Percentiles rank a stretch among this genome's conserved stretches.
These are phyloP conservation scores for Sylvietta virens DNA, from an alignment of 2,113 vertebrate genomes.

Conservation along the genomic window DNA sequence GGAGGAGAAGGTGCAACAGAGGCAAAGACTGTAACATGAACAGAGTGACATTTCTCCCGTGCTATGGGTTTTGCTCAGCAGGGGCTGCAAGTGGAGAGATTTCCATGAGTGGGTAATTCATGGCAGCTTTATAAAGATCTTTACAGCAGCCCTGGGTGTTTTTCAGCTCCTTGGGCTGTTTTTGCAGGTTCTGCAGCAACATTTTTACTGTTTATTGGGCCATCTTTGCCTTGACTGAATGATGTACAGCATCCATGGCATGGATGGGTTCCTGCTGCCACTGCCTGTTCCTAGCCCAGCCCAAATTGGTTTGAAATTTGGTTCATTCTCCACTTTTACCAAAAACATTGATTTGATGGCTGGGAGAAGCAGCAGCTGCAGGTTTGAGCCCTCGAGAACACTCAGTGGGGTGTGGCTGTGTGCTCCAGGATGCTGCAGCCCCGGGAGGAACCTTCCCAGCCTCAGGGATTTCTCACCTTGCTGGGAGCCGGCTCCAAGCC, in stretches of 20 bases:
- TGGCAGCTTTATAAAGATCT: background rate
- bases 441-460: background rate
- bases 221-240: background rate
- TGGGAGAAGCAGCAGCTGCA: background rate
- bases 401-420: rapidly evolving
- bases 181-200: background rate
- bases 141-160: background rate
- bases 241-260: rapidly evolving
- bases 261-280: rapidly evolving
- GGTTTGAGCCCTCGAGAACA: background rate
- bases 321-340: background rate
- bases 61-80: background rate
- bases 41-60: background rate
- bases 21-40: rapidly evolving
- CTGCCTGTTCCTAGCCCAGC: background rate
- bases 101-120: background rate
- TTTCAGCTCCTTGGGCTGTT: background rate
- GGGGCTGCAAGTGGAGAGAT: background rate
- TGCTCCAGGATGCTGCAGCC: background rate
- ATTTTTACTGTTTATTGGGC: background rate
- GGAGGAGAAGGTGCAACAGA: background rate
- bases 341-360: background rate
- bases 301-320: too few species aligned
- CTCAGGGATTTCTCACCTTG: conserved; percentile 58
- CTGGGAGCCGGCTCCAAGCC: conserved; percentile 52